Base-by-base conservation (phyloP, 1,140 invertebrate genomes). In the Phymorhynchus buccinoides region DNA sequence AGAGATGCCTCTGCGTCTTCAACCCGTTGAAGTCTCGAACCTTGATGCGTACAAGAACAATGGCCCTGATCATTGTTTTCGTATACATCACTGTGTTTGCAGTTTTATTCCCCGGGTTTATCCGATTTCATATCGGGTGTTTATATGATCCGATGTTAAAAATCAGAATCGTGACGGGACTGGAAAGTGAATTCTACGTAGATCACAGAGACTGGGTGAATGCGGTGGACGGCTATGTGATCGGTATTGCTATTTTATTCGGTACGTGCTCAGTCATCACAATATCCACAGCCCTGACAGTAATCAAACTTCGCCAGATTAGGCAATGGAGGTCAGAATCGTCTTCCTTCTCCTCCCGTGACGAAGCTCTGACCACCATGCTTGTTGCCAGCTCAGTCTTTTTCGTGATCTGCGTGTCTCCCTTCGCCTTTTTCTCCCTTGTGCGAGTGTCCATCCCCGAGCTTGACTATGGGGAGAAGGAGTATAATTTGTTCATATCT, bases 1-100 rank as follows among this genome's bases (percentile, higher is more conserved):
- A 79, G 41, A 32, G 77, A 22, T 79, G 77, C 32, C 39, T 79
- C 0, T 79, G 77, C 16, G 41, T 41, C 16, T n/a, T 79, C 77
- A 79, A 39, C n/a, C 77, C 77, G 41, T 39, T 79, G 18, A 32
- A n/a, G 22, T 41, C 22, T 39, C 41, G 27, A 39, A 79, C 22
- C 27, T 18, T 79, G 77, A 14, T 41, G 22, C 9, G 77, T 27
- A 79, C 77, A 9, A 44, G 41, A 9, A 42, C 39, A 32, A 79
- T 79, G 77, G 77, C 77, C 18, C 39, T n/a, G 22, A 22, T 79
- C 41, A 79, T 79, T 27, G 39, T 79, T 6, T 32, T 41, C 12
- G 77, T 41, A 7, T 79, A 37, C 32, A 27, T 79, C 3, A 22
- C 39, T 0, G 77, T 79, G n/a, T 7, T 42, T 18, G 77, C 32